phyloP scores from a whole-genome alignment of 1,140 invertebrate genomes.

The Drosophila asahinai region DNA sequence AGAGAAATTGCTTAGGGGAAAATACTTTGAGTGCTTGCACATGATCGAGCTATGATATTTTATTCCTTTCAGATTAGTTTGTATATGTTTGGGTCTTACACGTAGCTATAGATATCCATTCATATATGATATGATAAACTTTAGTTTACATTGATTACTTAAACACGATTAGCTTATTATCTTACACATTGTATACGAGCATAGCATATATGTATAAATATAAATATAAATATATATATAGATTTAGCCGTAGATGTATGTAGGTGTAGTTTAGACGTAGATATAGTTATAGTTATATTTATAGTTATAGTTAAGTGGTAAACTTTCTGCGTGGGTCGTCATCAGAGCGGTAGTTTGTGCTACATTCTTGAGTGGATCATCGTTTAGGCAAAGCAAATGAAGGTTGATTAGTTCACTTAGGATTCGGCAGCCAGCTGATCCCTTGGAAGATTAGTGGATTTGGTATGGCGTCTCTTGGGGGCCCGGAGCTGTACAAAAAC shows the following conservation, averaged over 20 bases:
- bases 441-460: constrained; percentile 53
- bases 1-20: constrained; percentile 60
- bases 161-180: constrained; percentile 67
- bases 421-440: constrained; percentile 37
- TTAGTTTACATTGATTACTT: constrained; percentile 63
- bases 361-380: constrained; percentile 38
- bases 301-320: constrained; percentile 25
- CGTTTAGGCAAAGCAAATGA: constrained; percentile 39
- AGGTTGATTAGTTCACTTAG: background rate
- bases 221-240: constrained; percentile 52
- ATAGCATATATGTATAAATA: constrained; percentile 47
- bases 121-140: constrained; percentile 75
- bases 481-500: constrained; percentile 49
- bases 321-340: constrained; percentile 21
- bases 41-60: constrained; percentile 61
- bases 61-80: constrained; percentile 55
- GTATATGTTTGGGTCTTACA: constrained; percentile 43
- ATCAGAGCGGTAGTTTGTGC: constrained; percentile 29
- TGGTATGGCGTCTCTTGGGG: constrained; percentile 41
- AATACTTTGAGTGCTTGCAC: constrained; percentile 62
- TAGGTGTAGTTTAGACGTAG: constrained; percentile 33
- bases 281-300: constrained; percentile 33
- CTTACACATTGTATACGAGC: constrained; percentile 79
- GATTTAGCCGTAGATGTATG: constrained; percentile 39
- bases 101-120: constrained; percentile 53